Percentiles rank a stretch among this genome's conserved stretches.
phyloP scores from a whole-genome alignment of 2,797 vertebrate genomes.

The Falco berigora region DNA sequence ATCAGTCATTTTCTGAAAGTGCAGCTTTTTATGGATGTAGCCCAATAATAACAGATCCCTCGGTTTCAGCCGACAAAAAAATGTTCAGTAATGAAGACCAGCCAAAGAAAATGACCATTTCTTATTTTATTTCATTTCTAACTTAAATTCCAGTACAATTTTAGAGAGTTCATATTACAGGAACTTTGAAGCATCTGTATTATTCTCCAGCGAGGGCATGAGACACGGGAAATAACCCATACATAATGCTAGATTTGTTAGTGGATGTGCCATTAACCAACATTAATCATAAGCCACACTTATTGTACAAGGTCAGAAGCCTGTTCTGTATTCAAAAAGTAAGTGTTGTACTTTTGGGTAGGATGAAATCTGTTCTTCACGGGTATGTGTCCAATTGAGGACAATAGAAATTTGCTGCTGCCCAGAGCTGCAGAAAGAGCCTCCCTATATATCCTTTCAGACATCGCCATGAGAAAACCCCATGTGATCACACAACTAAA shows the following conservation, averaged over 20 bases:
- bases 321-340: neutral
- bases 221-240: neutral
- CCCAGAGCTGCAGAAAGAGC: neutral
- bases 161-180: neutral
- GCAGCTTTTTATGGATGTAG: neutral
- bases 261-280: neutral
- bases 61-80: neutral
- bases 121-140: neutral
- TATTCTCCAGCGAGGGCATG: neutral
- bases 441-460: neutral
- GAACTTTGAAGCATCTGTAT: slow-evolving; percentile 6
- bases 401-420: slow-evolving; percentile 7
- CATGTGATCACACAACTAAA: neutral
- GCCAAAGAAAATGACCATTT: neutral
- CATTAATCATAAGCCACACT: neutral
- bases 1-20: neutral
- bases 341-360: neutral
- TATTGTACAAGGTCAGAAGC: neutral
- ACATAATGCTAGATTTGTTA: neutral
- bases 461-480: neutral
- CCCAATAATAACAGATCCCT: neutral
- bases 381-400: neutral
- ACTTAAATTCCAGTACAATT: neutral
- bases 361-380: neutral
- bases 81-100: neutral